Conservation (phyloP, 2,797 vertebrate species). For the Pygocentrus nattereri region DNA sequence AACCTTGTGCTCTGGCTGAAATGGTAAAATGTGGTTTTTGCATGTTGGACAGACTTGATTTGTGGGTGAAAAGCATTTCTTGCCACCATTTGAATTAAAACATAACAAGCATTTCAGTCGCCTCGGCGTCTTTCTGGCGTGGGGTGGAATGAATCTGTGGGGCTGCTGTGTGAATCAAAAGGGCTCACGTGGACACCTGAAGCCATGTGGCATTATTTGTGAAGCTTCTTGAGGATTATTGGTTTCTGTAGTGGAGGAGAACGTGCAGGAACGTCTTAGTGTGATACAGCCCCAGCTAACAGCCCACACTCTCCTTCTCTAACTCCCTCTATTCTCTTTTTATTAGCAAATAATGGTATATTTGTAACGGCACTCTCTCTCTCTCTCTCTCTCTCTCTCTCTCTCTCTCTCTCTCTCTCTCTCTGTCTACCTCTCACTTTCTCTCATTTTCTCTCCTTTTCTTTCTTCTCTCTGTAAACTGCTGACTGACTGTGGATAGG, state of each 20-base stretch:
- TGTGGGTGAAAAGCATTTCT: constrained; percentile 38
- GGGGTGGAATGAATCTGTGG: constrained; percentile 54
- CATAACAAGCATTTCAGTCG: constrained; percentile 18
- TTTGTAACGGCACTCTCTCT: not conserved
- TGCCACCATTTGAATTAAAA: not conserved
- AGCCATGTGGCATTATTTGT: constrained; percentile 53
- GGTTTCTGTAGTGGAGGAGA: constrained; percentile 43
- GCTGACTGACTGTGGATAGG: constrained; percentile 68
- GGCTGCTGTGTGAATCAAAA: constrained; percentile 59
- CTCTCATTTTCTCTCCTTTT: constrained; percentile 32
- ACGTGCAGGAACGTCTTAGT: constrained; percentile 55
- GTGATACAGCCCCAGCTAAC: constrained; percentile 21
- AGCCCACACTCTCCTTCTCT: not conserved
- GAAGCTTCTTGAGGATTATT: constrained; percentile 54
- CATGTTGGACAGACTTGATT: constrained; percentile 5
- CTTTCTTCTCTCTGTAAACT: constrained; percentile 48
- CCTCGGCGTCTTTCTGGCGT: constrained; percentile 4
- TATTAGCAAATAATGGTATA: not conserved
- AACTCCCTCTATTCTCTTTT: constrained; percentile 20
- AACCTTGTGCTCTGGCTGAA: no score
- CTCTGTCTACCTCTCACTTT: constrained; percentile 8
- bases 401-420: not conserved
- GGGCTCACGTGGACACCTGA: constrained; percentile 58
- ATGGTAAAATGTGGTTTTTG: no score
- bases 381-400: not conserved